phyloP scores from a whole-genome alignment of 2,797 vertebrate species.

The Emydoidea blandingii region DNA sequence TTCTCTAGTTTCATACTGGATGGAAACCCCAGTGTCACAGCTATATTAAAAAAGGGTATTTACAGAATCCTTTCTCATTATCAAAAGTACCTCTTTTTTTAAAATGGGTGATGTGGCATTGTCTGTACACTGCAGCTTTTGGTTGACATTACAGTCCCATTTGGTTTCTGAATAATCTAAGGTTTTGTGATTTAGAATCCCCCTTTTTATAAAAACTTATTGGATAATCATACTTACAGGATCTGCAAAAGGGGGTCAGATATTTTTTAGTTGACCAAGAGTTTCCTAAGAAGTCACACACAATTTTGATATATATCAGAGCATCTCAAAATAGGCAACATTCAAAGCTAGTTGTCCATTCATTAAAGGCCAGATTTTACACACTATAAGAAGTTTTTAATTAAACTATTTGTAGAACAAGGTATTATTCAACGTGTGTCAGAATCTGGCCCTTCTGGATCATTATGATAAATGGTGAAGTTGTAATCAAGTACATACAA shows the following conservation, averaged over 20 bases:
- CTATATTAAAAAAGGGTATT: background rate
- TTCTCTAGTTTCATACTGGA: too few species aligned
- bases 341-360: background rate
- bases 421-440: accelerated
- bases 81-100: background rate
- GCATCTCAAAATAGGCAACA: background rate
- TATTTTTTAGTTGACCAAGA: background rate
- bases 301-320: background rate
- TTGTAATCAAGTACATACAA: background rate
- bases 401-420: background rate
- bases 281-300: background rate
- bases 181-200: background rate
- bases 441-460: background rate
- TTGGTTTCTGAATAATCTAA: background rate
- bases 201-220: background rate
- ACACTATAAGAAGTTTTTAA: background rate
- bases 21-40: background rate
- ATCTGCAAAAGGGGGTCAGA: background rate
- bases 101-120: background rate
- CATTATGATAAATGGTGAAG: background rate
- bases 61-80: background rate
- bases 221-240: background rate
- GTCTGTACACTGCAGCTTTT: background rate
- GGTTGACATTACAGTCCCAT: background rate
- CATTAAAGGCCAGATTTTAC: background rate